Evolutionary conservation across 53 echinoderm and acorn worm genomes (phyloP).

Genomic region (Apostichopus leukothele): DNA sequence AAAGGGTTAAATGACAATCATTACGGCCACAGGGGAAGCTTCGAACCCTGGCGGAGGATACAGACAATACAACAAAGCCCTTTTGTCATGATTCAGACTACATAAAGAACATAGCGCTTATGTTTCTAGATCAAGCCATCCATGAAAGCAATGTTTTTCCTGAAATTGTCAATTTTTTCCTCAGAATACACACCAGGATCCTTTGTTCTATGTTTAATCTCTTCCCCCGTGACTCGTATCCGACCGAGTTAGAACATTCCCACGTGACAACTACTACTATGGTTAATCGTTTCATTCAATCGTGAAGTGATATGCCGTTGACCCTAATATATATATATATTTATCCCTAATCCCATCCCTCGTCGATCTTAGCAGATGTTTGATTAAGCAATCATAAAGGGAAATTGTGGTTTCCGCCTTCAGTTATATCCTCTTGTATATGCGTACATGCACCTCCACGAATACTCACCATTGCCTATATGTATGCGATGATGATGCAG

Average conservation of each 20-base stretch:
- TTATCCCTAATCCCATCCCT: not conserved
- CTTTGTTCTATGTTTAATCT: not conserved
- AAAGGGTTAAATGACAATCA: no score
- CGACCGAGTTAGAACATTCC: not conserved
- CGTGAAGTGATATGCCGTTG: not conserved
- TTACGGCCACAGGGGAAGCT: no score
- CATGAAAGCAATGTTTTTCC: not conserved
- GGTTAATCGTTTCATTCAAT: not conserved
- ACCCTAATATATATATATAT: not conserved
- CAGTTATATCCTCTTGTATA: no score
- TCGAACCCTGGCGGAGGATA: no score
- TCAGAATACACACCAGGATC: not conserved
- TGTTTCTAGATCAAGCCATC: no score
- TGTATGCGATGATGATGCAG: not conserved
- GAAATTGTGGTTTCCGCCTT: constrained; percentile 31
- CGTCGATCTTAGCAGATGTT: not conserved
- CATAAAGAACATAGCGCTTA: no score
- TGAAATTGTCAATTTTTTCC: not conserved
- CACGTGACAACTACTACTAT: not conserved
- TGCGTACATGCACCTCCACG: no score
- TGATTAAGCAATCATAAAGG: not conserved
- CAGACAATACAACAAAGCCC: no score
- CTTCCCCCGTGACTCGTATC: not conserved
- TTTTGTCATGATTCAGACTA: no score
- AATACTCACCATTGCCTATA: no score